Evolutionary conservation across 2,113 vertebrate species (phyloP), one percentile per base, ranked within the genome.

Genomic region (Oxyura jamaicensis): DNA sequence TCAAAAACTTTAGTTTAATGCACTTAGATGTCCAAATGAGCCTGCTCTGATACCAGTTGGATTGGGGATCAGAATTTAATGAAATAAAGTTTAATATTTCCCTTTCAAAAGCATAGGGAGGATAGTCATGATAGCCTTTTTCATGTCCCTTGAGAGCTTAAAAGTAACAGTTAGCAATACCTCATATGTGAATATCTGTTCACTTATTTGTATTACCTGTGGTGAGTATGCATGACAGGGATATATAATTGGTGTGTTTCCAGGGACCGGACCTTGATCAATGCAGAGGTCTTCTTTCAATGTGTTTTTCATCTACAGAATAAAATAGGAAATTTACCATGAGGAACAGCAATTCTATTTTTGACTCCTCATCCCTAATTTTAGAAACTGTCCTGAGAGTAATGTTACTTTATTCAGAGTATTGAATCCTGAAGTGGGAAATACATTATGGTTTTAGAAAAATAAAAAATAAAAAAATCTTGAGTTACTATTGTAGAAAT

Each of bases 221-320:
- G 67, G 2, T 50, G 28, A 65, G 19, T 60, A 84, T 21, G 17
- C 14, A 46, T 92, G 84, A 63, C 94, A 96, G 19, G 3, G 3
- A 83, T 81, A n/a, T 79, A 96, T 74, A 73, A 93, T 63, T 11
- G 90, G 94, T 0, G 18, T 94, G 35, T 96, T 92, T 53, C 76
- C 88, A 53, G 91, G 65, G n/a, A 79, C 5, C 15, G 90, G 73
- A 13, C 94, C 94, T 12, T 79, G 76, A 72, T 95, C 94, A 35
- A 97, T 58, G 68, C 93, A 97, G 48, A 96, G 3, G 9, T 53
- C 73, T 69, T 90, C 52, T 71, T 94, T 93, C 84, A 98, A 11
- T 1, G 71, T 22, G 35, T 96, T 97, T 94, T 81, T 97, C 89
- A 97, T 90, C 96, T 97, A 83, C 66, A 91, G 77, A 46, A 50